Conservation (phyloP, 1,140 invertebrate species). For the Drosophila punjabiensis region DNA sequence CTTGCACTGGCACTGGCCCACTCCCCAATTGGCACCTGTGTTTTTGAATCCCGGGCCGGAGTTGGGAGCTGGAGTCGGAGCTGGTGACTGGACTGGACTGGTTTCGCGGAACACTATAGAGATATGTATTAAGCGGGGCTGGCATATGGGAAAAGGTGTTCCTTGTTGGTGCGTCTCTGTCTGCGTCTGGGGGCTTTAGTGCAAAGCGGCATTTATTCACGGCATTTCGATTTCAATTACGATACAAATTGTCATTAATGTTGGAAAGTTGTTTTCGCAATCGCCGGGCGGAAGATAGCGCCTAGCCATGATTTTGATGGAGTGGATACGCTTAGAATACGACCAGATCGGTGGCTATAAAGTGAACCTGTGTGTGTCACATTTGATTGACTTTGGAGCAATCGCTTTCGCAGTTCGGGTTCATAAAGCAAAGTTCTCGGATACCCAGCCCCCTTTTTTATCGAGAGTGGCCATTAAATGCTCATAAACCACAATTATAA, state of each 20-base stretch:
- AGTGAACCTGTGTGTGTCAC: conserved; percentile 68
- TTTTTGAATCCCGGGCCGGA: conserved; percentile 16
- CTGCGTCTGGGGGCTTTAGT: conserved; percentile 62
- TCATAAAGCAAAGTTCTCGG: conserved; percentile 52
- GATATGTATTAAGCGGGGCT: conserved; percentile 8
- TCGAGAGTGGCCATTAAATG: conserved; percentile 57
- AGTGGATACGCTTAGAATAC: conserved; percentile 56
- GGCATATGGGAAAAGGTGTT: conserved; percentile 65
- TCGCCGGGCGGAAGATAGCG: conserved; percentile 30
- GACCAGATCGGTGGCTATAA: conserved; percentile 19
- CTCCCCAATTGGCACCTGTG: conserved; percentile 51
- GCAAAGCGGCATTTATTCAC: conserved; percentile 84
- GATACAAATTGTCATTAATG: conserved; percentile 84
- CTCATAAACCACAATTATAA: conserved; percentile 80
- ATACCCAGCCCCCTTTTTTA: background rate
- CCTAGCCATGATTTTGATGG: conserved; percentile 48
- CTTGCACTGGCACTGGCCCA: conserved; percentile 18
- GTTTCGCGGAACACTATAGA: conserved; percentile 47
- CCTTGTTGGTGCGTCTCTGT: conserved; percentile 68
- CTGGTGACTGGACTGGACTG: conserved; percentile 54
- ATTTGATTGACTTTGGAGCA: conserved; percentile 71
- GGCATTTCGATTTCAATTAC: conserved; percentile 84
- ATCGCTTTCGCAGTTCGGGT: conserved; percentile 45
- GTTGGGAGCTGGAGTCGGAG: conserved; percentile 1
- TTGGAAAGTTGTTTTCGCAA: conserved; percentile 82